These are phyloP conservation scores for Phoxinus dragarum DNA, from an alignment of 2,797 vertebrate species.

Conservation along the genomic window DNA sequence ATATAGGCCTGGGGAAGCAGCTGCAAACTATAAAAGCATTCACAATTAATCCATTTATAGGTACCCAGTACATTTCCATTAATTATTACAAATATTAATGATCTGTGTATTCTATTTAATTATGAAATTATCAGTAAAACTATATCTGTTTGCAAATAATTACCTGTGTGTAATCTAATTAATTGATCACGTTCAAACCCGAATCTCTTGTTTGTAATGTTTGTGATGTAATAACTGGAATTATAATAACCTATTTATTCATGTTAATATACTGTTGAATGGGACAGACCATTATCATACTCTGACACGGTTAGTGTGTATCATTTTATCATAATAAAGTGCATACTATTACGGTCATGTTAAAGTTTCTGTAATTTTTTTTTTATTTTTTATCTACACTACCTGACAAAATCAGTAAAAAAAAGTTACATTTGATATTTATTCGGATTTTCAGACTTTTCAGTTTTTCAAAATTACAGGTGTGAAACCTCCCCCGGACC, in stretches of 20 bases:
- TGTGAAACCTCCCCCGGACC: no score
- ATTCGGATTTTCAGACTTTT: background rate
- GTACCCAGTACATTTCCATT: slow-evolving; percentile 55
- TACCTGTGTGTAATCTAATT: slow-evolving; percentile 76
- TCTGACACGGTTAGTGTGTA: background rate
- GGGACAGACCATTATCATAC: no score
- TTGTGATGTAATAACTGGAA: background rate
- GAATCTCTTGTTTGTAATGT: slow-evolving; percentile 35
- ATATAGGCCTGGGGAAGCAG: slow-evolving; percentile 44
- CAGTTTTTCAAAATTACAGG: no score
- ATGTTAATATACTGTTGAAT: background rate
- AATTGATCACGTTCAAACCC: slow-evolving; percentile 59
- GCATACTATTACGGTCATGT: background rate
- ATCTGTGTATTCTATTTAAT: slow-evolving; percentile 67
- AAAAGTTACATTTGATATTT: background rate
- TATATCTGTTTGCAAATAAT: slow-evolving; percentile 71
- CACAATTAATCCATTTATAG: slow-evolving; percentile 65
- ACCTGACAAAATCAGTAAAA: background rate
- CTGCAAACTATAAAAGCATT: background rate
- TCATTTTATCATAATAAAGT: background rate
- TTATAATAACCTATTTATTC: background rate
- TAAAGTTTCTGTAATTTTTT: background rate
- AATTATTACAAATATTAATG: slow-evolving; percentile 69
- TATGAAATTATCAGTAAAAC: slow-evolving; percentile 72
- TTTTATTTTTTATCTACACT: background rate